Base-by-base conservation (phyloP, 2,113 vertebrate genomes). In the Cyanoderma ruficeps region DNA sequence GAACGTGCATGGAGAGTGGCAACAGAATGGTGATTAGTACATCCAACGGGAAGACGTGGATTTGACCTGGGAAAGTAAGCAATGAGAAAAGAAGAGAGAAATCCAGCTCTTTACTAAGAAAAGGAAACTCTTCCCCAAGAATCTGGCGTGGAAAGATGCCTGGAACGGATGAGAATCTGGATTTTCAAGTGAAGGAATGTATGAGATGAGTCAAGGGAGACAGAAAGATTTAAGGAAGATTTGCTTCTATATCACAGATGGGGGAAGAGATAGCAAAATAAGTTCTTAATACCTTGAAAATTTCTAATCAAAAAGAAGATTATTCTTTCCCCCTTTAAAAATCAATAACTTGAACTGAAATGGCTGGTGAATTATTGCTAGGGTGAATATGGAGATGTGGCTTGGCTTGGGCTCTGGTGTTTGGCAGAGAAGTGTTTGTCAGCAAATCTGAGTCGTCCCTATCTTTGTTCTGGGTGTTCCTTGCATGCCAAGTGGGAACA, bases 151-250 rank as follows among this genome's bases (percentile, higher is more conserved):
- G 68, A 83, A 83, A 78, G 71, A 78, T n/a, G 37, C 33, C 76
- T 95, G 96, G 85, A 96, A 81, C 13, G 7, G 93, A 94, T 86
- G 71, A 91, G 82, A 86, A 86, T 88, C 72, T 87, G 88, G 39
- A 93, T 89, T 87, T 93, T 56, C 42, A 68, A 88, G 53, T 49
- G 74, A 78, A 91, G 49, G 83, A 94, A 96, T 88, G 71, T 75
- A 52, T 52, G 49, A 95, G 67, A 88, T 85, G 90, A 93, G 90
- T 93, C 90, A 90, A 80, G 87, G 88, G 90, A 60, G 89, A 91
- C 53, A 72, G 31, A 55, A 71, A 76, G 87, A 83, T 89, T 93
- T 89, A 86, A 71, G 82, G n/a, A 88, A 91, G 90, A 88, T 95
- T 96, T 95, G 93, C 61, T 95, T 93, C 74, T 83, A 0, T 49